Conservation (phyloP, 2,113 vertebrate species). For the Condylura cristata region DNA sequence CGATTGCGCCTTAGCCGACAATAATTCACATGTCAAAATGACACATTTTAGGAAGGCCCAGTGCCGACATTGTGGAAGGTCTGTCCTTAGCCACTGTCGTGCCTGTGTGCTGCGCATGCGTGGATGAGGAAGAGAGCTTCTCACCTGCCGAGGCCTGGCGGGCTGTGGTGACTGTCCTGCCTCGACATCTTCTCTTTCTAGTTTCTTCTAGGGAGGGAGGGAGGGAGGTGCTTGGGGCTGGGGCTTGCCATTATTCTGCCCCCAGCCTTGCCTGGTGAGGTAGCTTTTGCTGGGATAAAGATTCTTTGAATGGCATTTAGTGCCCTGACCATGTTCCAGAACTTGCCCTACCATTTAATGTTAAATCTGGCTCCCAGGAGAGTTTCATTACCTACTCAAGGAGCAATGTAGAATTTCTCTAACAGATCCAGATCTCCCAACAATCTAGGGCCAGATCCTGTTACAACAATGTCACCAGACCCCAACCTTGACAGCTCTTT, state of each 20-base stretch:
- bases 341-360: conserved; percentile 16
- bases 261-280: not conserved
- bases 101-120: not conserved
- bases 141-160: not conserved
- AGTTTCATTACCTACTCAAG: conserved; percentile 51
- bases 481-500: conserved; percentile 39
- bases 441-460: conserved; percentile 50
- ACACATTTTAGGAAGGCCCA: too few species aligned
- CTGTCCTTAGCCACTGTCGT: not conserved
- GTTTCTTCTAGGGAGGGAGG: not conserved
- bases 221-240: not conserved
- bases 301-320: conserved; percentile 27
- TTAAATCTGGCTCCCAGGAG: conserved; percentile 45
- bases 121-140: not conserved
- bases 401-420: conserved; percentile 60
- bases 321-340: conserved; percentile 21
- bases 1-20: not conserved
- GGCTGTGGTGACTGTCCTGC: not conserved
- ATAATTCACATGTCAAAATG: not conserved
- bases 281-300: conserved; percentile 46
- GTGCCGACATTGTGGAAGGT: too few species aligned
- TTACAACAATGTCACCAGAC: conserved; percentile 60
- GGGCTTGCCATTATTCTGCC: not conserved
- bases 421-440: conserved; percentile 63
- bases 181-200: not conserved